Percentiles rank a stretch among this genome's conserved stretches.
These are phyloP conservation scores for Danio tinwini DNA, from an alignment of 2,797 vertebrate genomes.

Conservation along the genomic window DNA sequence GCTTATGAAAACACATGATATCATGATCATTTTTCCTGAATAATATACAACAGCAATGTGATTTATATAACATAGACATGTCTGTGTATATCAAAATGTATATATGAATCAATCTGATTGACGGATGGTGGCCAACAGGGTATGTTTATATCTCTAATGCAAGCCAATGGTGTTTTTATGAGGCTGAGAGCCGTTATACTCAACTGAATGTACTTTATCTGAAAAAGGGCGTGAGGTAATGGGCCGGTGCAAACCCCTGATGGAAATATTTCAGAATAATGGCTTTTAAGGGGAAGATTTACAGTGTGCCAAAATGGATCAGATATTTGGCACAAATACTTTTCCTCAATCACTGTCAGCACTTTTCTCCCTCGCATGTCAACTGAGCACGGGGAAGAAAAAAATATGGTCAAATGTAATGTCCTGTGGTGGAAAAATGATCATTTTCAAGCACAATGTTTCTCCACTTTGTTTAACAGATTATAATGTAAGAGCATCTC, in stretches of 20 bases:
- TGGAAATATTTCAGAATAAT: slow-evolving; percentile 61
- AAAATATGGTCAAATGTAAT: neutral
- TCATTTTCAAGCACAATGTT: neutral
- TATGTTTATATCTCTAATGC: slow-evolving; percentile 38
- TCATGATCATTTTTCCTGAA: too few relatives aligned
- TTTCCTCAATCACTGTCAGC: slow-evolving; percentile 44
- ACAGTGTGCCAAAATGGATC: slow-evolving; percentile 53
- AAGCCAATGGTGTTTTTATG: slow-evolving; percentile 52
- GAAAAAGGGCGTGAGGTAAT: slow-evolving; percentile 52
- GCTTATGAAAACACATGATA: too few relatives aligned
- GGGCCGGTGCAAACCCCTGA: slow-evolving; percentile 48
- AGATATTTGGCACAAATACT: slow-evolving; percentile 47
- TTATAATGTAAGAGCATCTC: neutral
- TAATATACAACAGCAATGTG: too few relatives aligned
- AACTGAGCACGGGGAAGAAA: neutral
- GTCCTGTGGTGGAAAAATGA: neutral
- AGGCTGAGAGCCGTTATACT: slow-evolving; percentile 39
- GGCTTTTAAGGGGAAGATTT: slow-evolving; percentile 58
- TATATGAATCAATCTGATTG: slow-evolving; percentile 29
- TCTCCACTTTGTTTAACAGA: slow-evolving; percentile 7
- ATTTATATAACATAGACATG: slow-evolving; percentile 14
- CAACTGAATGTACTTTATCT: slow-evolving; percentile 44
- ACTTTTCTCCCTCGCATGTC: slow-evolving; percentile 29
- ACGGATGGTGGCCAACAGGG: slow-evolving; percentile 29
- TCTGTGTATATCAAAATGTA: neutral